These are phyloP conservation scores for Drosophila differens DNA, from an alignment of 2,888 invertebrate species.

Conservation along the genomic window DNA sequence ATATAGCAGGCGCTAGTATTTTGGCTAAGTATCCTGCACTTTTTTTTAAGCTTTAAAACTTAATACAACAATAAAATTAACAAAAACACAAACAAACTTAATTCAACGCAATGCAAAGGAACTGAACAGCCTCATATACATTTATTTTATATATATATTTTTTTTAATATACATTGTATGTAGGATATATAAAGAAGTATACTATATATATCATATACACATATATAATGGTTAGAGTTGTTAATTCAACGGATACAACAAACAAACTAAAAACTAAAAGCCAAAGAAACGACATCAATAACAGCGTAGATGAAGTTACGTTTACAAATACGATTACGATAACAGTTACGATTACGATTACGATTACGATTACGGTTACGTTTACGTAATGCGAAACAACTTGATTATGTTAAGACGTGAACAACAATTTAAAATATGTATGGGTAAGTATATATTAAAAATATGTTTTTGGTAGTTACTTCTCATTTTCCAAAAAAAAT, in stretches of 20 bases:
- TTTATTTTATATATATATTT: background rate
- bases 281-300: constrained; percentile 64
- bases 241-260: constrained; percentile 63
- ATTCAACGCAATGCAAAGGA: constrained; percentile 40
- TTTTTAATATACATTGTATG: constrained; percentile 22
- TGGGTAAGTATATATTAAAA: constrained; percentile 38
- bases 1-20: constrained; percentile 28
- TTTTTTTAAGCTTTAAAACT: constrained; percentile 10
- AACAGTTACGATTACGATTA: constrained; percentile 54
- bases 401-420: constrained; percentile 67
- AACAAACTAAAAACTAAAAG: constrained; percentile 71
- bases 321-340: constrained; percentile 55
- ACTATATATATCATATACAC: constrained; percentile 46
- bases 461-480: constrained; percentile 24
- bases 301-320: constrained; percentile 70
- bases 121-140: constrained; percentile 19
- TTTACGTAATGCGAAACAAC: constrained; percentile 58
- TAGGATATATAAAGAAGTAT: constrained; percentile 36
- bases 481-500: constrained; percentile 21
- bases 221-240: constrained; percentile 44
- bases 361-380: constrained; percentile 49
- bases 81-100: constrained; percentile 12
- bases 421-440: constrained; percentile 72
- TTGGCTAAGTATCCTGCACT: constrained; percentile 28
- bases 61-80: constrained; percentile 13